Conservation (phyloP, 53 echinoderm and acorn worm genomes). For the Stichopus horrens region DNA sequence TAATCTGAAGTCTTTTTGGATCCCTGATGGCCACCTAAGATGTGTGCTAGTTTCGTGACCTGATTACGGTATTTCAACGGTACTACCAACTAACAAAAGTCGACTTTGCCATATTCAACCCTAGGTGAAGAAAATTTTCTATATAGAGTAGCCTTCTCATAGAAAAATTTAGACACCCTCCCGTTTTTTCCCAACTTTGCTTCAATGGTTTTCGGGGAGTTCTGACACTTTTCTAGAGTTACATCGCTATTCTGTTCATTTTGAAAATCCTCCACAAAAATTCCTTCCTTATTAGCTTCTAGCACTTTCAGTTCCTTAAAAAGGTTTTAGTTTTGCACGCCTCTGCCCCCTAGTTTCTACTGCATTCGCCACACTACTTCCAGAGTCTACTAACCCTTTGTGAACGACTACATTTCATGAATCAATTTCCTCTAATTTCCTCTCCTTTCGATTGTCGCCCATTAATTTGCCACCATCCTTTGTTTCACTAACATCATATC, state of each 20-base stretch:
- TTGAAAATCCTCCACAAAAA: background rate
- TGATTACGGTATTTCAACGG: constrained; percentile 34
- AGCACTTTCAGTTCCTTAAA: constrained; percentile 24
- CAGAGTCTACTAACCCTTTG: background rate
- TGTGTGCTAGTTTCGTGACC: constrained; percentile 50
- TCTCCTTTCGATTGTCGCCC: background rate
- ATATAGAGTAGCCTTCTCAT: constrained; percentile 7
- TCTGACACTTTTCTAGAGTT: constrained; percentile 3
- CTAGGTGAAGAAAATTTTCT: constrained; percentile 39
- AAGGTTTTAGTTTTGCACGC: constrained; percentile 18
- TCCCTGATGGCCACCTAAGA: constrained; percentile 51
- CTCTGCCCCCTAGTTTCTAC: constrained; percentile 37
- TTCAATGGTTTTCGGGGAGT: constrained; percentile 14
- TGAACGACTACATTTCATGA: background rate
- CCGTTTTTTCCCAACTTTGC: constrained; percentile 37
- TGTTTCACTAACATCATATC: background rate
- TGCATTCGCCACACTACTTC: background rate
- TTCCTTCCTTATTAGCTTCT: background rate
- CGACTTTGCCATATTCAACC: constrained; percentile 50
- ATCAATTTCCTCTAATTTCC: too few species aligned
- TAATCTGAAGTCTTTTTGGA: constrained; percentile 40
- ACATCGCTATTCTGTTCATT: constrained; percentile 35
- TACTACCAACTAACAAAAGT: constrained; percentile 41
- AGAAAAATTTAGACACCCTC: constrained; percentile 17
- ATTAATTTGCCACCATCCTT: background rate